phyloP scores from a whole-genome alignment of 2,113 vertebrate species.

The Columba livia region DNA sequence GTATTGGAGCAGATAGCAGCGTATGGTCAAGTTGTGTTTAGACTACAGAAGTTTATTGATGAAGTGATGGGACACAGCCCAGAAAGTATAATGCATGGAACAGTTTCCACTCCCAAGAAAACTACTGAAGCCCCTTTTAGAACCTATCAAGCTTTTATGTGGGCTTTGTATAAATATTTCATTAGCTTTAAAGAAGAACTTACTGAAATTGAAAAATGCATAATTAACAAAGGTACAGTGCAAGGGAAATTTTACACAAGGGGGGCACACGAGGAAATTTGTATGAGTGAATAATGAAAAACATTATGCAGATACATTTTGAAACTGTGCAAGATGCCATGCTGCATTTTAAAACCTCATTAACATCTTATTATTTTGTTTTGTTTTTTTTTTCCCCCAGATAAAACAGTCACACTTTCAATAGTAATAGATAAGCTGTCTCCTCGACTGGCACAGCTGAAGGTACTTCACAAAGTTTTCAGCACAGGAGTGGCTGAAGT shows the following conservation, averaged over 20 bases:
- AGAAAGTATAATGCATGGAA: conserved; percentile 76
- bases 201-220: conserved; percentile 86
- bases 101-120: conserved; percentile 79
- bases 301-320: neutral
- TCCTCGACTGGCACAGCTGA: conserved; percentile 90
- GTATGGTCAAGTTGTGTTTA: conserved; percentile 92
- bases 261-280: neutral
- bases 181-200: conserved; percentile 93
- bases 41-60: conserved; percentile 95
- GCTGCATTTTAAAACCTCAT: neutral
- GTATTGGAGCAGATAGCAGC: conserved; percentile 91
- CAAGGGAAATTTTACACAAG: neutral
- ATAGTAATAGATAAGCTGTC: conserved; percentile 87
- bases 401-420: conserved; percentile 90
- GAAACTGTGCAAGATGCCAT: neutral
- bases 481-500: conserved; percentile 97
- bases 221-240: conserved; percentile 86
- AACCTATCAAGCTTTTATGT: conserved; percentile 98
- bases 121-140: conserved; percentile 89
- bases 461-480: conserved; percentile 92
- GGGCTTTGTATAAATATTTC: conserved; percentile 96
- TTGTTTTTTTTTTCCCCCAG: conserved; percentile 57
- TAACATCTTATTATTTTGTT: neutral
- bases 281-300: neutral
- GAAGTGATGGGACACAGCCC: conserved; percentile 91